Conservation (phyloP, 2,113 vertebrate species). For the Chaetodon trifascialis region DNA sequence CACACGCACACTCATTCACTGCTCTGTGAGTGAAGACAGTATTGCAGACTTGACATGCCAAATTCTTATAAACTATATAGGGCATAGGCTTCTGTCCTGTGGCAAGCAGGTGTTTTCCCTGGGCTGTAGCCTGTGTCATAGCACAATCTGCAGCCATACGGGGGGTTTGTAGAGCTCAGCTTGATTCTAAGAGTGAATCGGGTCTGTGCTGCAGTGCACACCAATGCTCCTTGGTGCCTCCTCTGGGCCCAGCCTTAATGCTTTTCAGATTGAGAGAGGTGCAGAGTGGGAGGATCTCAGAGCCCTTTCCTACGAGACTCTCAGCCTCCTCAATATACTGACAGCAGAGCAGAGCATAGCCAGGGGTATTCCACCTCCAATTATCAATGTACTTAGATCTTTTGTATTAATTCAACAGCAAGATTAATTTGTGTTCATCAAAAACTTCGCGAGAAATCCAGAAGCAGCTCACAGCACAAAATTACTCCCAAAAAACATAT, state of each 20-base stretch:
- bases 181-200: constrained; percentile 50
- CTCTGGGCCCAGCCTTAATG: constrained; percentile 68
- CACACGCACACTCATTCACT: constrained; percentile 17
- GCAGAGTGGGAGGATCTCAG: constrained; percentile 62
- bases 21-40: constrained; percentile 52
- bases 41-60: constrained; percentile 53
- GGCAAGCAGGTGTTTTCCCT: constrained; percentile 18
- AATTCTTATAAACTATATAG: constrained; percentile 38
- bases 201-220: constrained; percentile 72
- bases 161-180: constrained; percentile 53
- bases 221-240: constrained; percentile 62
- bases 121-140: constrained; percentile 43
- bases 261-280: constrained; percentile 70
- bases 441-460: constrained; percentile 7
- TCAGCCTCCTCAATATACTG: constrained; percentile 47
- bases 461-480: background rate
- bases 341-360: constrained; percentile 30
- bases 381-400: constrained; percentile 21
- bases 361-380: constrained; percentile 12
- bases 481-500: background rate
- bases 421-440: constrained; percentile 18
- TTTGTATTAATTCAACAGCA: constrained; percentile 7
- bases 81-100: constrained; percentile 32
- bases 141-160: constrained; percentile 41
- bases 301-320: constrained; percentile 51